Evolutionary conservation across 2,888 invertebrate species (phyloP), one percentile per base, ranked within the genome.

Genomic region (Agrochola litura): DNA sequence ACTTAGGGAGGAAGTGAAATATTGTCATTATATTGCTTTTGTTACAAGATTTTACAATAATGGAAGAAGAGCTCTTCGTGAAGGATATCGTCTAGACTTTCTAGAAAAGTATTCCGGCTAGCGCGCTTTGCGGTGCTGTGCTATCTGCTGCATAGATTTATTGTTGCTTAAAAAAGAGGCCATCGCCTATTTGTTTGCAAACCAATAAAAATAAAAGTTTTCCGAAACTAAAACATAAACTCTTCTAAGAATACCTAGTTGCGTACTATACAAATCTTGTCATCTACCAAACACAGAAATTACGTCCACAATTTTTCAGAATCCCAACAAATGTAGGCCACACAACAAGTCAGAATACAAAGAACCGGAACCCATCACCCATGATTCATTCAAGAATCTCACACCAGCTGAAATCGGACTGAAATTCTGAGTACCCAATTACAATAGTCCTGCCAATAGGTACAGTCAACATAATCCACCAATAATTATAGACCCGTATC

Each of bases 351-450:
- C 19, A 1, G 25, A 68, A 49, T 69, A 56, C 30, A 22, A 14
- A 30, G 65, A 73, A 73, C 16, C 19, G 22, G 8, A 61, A 67
- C 19, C 6, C 71, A 69, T 61, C 22, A 82, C n/a, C 4, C 3
- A 65, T 79, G 74, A 82, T 19, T 79, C 64, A 82, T 49, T 22
- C 1, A 30, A 82, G 6, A 49, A 30, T 58, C 25, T 25, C 68
- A 58, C 65, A 56, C 46, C 4, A 58, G 10, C 54, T 83, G 60
- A 43, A 68, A 71, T 22, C 12, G 5, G 0, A n/a, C 25, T n/a
- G 22, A 76, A 79, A 43, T 83, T 76, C 73, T n/a, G 19, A 66
- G 72, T 76, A 76, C 37, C 10, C 22, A 19, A 80, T 41, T 54
- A 68, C 43, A 73, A 12, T 58, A 0, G 41, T 19, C 2, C 4